Percentiles rank a stretch among this genome's conserved stretches.
Evolutionary conservation across 2,888 invertebrate genomes (phyloP).

Genomic region (Argyra leucocephala): DNA sequence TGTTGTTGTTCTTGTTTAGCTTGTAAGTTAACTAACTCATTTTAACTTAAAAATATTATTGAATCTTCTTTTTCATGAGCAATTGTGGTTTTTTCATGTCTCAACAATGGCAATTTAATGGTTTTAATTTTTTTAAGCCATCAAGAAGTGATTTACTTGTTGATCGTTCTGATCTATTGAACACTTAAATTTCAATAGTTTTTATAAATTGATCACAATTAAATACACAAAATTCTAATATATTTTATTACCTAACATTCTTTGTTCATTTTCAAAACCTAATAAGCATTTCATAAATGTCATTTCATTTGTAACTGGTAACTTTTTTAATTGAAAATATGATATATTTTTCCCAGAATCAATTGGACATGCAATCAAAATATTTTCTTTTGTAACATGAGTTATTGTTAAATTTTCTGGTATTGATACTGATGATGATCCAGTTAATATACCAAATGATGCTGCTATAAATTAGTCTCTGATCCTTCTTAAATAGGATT

Average conservation of each 20-base stretch:
- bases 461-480: conserved; percentile 42
- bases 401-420: conserved; percentile 40
- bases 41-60: conserved; percentile 58
- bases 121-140: conserved; percentile 49
- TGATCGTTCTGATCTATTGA: conserved; percentile 40
- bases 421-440: conserved; percentile 26
- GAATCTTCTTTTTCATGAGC: conserved; percentile 55
- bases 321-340: conserved; percentile 45
- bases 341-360: conserved; percentile 35
- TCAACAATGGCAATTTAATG: conserved; percentile 37
- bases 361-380: conserved; percentile 47
- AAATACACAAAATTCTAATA: conserved; percentile 42
- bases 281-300: conserved; percentile 37
- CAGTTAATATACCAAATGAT: conserved; percentile 30
- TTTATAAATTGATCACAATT: conserved; percentile 42
- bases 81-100: conserved; percentile 41
- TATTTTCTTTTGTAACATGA: conserved; percentile 37
- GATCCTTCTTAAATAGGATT: no score
- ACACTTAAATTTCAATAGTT: conserved; percentile 39
- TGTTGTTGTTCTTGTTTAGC: conserved; percentile 38
- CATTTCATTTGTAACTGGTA: conserved; percentile 44
- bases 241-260: conserved; percentile 43
- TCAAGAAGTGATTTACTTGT: conserved; percentile 47
- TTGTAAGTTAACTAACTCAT: conserved; percentile 55
- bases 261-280: conserved; percentile 42